Evolutionary conservation across 2,888 invertebrate species (phyloP), one percentile per base, ranked within the genome.

Genomic region (Nezara viridula): DNA sequence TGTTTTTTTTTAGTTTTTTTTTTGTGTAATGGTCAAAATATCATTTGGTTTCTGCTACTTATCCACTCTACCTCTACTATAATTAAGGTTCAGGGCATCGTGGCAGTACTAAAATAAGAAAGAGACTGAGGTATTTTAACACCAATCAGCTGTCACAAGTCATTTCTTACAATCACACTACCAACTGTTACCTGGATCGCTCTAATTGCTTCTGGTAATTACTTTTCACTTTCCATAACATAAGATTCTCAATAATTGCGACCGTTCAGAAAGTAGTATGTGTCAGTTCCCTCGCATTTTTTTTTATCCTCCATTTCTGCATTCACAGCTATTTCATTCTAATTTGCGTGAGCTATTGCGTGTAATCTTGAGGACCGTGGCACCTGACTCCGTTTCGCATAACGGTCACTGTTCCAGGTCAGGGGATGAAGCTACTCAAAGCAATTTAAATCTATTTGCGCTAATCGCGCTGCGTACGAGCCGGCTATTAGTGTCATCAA

Each of bases 371-470:
- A 32, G 66, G 37, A 19, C 66, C 19, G 37, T 6, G 66, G 32
- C 66, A 19, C 66, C 66, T 73, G 37, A 37, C 32, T 73, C 32
- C 66, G 66, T 73, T 73, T 73, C 5, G 32, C 66, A 73, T 73
- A 73, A 73, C 66, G 66, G 66, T 73, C 66, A 19, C 19, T 2
- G 32, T 73, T 73, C 37, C 66, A 73, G 66, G 32, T 37, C 66
- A 73, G 32, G 21, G 2, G 21, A 37, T 73, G 27, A 37, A 73
- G 37, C 32, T 37, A 27, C 66, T 73, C 19, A 19, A 37, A 32
- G 66, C 66, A 73, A 73, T 73, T 73, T 73, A 73, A 73, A 73
- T 73, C 66, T 73, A 73, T 73, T 73, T 73, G 66, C 32, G 32
- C 44, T 44, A 81, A 81, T 44, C 1, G 81, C n/a, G 37, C 66